phyloP scores from a whole-genome alignment of 2,797 vertebrate species.

The Chromis chromis region DNA sequence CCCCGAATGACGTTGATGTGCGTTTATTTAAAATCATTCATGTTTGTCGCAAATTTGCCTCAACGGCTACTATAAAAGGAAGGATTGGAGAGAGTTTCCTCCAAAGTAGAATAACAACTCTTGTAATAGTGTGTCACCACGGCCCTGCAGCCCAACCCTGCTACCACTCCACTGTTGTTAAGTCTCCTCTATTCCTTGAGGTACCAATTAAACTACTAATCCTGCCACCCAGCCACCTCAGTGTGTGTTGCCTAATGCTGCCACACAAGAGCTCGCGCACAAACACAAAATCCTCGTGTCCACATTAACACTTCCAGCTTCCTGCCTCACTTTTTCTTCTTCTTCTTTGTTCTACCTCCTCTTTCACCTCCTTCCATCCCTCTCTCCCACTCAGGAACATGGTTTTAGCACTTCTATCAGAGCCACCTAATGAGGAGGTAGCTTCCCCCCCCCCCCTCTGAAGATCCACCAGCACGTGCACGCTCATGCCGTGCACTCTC shows the following conservation, averaged over 20 bases:
- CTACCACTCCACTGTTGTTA: slow-evolving; percentile 70
- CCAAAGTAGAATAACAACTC: slow-evolving; percentile 33
- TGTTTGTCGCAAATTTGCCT: neutral
- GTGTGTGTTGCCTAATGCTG: slow-evolving; percentile 60
- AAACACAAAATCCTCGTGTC: slow-evolving; percentile 18
- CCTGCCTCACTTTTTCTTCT: slow-evolving; percentile 23
- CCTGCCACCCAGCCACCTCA: slow-evolving; percentile 71
- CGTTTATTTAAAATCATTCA: neutral
- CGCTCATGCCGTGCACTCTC: slow-evolving; percentile 7
- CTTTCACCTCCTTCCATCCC: slow-evolving; percentile 1
- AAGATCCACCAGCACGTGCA: slow-evolving; percentile 43
- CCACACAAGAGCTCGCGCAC: slow-evolving; percentile 42
- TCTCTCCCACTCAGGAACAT: slow-evolving; percentile 40
- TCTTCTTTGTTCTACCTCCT: neutral
- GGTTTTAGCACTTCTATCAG: slow-evolving; percentile 63
- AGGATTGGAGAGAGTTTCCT: slow-evolving; percentile 26
- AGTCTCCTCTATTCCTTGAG: slow-evolving; percentile 80
- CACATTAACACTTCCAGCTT: slow-evolving; percentile 12
- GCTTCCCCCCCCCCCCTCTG: slow-evolving; percentile 43
- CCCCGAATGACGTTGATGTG: neutral
- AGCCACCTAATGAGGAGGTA: slow-evolving; percentile 73
- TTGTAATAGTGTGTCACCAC: slow-evolving; percentile 48
- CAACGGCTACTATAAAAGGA: slow-evolving; percentile 10
- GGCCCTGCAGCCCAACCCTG: slow-evolving; percentile 65
- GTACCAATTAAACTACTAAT: slow-evolving; percentile 84